These are phyloP conservation scores for Plebejus melissa DNA, from an alignment of 2,888 invertebrate genomes.

Conservation along the genomic window DNA sequence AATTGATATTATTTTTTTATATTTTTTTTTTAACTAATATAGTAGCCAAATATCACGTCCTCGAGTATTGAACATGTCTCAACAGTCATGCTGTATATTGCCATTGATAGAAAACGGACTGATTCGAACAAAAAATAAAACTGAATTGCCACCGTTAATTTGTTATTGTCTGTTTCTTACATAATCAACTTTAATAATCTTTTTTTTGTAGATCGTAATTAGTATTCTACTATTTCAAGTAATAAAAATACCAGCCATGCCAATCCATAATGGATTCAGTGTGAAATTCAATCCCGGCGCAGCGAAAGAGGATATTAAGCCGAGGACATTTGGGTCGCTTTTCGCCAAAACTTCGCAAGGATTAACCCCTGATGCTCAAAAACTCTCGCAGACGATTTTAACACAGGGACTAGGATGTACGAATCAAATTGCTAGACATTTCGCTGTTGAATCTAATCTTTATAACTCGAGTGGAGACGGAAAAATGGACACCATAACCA, in stretches of 20 bases:
- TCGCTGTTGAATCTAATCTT: conserved; percentile 38
- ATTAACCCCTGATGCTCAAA: conserved; percentile 34
- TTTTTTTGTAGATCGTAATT: neutral
- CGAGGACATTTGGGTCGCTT: conserved; percentile 36
- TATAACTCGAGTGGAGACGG: conserved; percentile 32
- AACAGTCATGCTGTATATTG: no score
- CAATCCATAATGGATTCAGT: conserved; percentile 55
- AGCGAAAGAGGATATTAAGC: conserved; percentile 45
- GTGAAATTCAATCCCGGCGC: conserved; percentile 50
- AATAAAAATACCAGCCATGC: conserved; percentile 35
- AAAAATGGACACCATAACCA: conserved; percentile 45
- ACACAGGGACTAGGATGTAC: conserved; percentile 45
- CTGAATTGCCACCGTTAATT: no score
- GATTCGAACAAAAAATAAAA: no score
- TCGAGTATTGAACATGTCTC: no score
- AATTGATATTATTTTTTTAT: no score
- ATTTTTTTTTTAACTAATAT: no score
- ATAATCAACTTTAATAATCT: neutral
- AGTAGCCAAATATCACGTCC: no score
- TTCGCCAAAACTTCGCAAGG: conserved; percentile 54
- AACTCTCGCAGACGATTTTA: conserved; percentile 42
- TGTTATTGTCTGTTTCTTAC: neutral
- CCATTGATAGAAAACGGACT: no score
- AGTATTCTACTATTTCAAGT: conserved; percentile 20
- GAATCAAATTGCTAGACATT: conserved; percentile 53